These are phyloP conservation scores for Poecilia velifera DNA, from an alignment of 2,797 vertebrate species.

Conservation along the genomic window DNA sequence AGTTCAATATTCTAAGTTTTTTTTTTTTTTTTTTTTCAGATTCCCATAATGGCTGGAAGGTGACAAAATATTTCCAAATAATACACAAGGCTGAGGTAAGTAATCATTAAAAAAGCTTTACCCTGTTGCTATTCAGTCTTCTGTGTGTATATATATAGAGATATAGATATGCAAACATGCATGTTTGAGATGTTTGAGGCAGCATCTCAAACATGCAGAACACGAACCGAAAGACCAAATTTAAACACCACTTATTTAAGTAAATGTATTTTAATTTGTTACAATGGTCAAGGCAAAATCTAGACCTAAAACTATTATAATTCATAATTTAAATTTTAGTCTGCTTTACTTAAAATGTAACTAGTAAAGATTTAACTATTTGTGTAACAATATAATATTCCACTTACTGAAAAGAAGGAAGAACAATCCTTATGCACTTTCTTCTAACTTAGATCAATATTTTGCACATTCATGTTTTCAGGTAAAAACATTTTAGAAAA, in stretches of 20 bases:
- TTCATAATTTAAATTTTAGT: too few species aligned
- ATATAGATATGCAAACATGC: too few species aligned
- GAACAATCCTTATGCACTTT: not conserved
- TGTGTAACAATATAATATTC: not conserved
- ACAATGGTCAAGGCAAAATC: not conserved
- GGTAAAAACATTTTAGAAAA: not conserved
- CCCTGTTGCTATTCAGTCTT: not conserved
- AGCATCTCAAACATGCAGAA: not conserved
- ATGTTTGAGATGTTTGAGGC: too few species aligned
- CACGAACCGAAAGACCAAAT: not conserved
- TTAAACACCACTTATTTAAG: not conserved
- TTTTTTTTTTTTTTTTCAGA: conserved; percentile 23
- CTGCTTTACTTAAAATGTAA: too few species aligned
- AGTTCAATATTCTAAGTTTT: conserved; percentile 24
- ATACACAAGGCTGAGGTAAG: conserved; percentile 15
- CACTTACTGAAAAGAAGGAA: not conserved
- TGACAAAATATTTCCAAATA: conserved; percentile 43
- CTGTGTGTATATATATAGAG: too few species aligned
- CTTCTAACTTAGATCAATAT: too few species aligned
- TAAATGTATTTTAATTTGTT: not conserved
- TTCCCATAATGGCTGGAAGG: conserved; percentile 18
- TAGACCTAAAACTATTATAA: too few species aligned
- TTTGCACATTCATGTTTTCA: not conserved
- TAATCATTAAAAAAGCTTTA: conserved; percentile 6
- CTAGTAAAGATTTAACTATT: not conserved